These are phyloP conservation scores for Pristionchus japonicus DNA, from an alignment of 2,888 invertebrate species.

Conservation along the genomic window DNA sequence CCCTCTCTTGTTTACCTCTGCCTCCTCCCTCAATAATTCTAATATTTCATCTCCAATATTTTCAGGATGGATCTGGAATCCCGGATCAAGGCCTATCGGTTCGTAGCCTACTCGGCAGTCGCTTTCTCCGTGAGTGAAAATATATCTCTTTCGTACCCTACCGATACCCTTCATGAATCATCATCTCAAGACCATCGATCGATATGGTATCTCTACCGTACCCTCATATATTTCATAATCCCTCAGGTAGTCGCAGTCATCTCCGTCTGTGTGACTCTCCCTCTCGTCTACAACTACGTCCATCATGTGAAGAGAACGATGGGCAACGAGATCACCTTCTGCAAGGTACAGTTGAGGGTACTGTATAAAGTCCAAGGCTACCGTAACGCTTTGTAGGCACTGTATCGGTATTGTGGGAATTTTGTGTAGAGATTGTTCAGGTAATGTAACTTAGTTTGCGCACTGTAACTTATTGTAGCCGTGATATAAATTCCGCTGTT, in stretches of 20 bases:
- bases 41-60: too few relatives aligned
- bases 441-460: not conserved
- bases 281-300: conserved; percentile 75
- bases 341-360: conserved; percentile 59
- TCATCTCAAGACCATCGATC: not conserved
- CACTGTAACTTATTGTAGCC: not conserved
- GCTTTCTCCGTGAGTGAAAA: conserved; percentile 51
- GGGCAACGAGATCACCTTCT: conserved; percentile 72
- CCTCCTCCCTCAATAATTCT: not conserved
- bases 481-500: too few relatives aligned
- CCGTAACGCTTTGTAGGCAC: not conserved
- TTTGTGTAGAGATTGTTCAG: not conserved
- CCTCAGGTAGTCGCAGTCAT: conserved; percentile 45
- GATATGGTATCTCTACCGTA: not conserved
- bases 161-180: too few relatives aligned
- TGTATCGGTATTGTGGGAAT: not conserved
- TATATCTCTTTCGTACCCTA: too few relatives aligned
- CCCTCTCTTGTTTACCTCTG: not conserved
- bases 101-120: conserved; percentile 58
- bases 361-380: not conserved
- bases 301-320: conserved; percentile 69
- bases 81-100: conserved; percentile 58
- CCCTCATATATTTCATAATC: not conserved
- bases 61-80: conserved; percentile 55
- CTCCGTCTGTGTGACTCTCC: conserved; percentile 61